Evolutionary conservation across 2,797 vertebrate species (phyloP).

Genomic region (Anolis apletophallus): DNA sequence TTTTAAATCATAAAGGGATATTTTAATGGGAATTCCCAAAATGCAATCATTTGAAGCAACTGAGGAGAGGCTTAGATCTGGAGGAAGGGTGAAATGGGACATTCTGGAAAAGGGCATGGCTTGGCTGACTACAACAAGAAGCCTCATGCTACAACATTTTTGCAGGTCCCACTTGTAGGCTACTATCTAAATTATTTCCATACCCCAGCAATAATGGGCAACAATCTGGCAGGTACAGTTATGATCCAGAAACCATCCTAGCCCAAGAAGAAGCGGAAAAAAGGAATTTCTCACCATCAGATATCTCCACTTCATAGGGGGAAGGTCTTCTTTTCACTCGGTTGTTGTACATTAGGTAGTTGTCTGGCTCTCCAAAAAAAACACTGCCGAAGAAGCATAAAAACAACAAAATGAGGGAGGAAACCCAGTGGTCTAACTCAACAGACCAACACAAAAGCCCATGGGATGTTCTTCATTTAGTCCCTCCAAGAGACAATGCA

Average conservation of each 20-base stretch:
- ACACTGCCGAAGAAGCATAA: slow-evolving; percentile 77
- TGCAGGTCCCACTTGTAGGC: neutral
- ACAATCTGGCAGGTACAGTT: neutral
- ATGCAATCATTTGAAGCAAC: neutral
- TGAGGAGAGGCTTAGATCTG: neutral
- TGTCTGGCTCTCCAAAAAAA: slow-evolving; percentile 91
- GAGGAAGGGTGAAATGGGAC: neutral
- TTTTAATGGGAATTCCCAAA: neutral
- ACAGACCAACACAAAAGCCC: neutral
- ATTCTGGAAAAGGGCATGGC: neutral
- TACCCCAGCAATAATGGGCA: neutral
- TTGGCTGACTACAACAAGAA: neutral
- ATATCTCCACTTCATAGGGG: slow-evolving; percentile 94
- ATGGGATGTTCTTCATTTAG: neutral
- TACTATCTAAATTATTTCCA: neutral
- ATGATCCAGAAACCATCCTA: neutral
- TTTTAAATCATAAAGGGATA: neutral
- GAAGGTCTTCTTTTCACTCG: slow-evolving; percentile 92
- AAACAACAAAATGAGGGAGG: slow-evolving; percentile 15
- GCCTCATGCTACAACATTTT: neutral
- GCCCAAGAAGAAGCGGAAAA: rapidly evolving
- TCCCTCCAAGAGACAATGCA: neutral
- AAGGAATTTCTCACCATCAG: slow-evolving; percentile 83
- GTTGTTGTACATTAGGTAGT: slow-evolving; percentile 92
- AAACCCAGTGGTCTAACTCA: neutral